These are phyloP conservation scores for Saturnia pavonia DNA, from an alignment of 2,888 invertebrate species.

Conservation along the genomic window DNA sequence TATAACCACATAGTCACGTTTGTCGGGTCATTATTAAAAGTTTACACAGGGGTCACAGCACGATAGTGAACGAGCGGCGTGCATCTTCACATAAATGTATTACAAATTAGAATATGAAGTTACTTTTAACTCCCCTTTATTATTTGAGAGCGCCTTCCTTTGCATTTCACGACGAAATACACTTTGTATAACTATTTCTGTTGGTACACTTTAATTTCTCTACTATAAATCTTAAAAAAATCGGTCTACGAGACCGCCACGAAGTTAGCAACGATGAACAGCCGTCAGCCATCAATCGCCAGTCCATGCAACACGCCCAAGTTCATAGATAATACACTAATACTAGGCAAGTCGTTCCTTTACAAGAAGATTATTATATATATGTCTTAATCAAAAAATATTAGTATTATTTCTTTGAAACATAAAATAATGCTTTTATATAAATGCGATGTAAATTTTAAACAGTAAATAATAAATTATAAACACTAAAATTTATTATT, in stretches of 20 bases:
- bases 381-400: not conserved
- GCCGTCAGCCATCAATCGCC: constrained; percentile 55
- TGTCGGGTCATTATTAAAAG: constrained; percentile 51
- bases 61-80: constrained; percentile 56
- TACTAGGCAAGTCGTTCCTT: constrained; percentile 44
- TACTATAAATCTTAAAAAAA: constrained; percentile 54
- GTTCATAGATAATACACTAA: too few relatives aligned
- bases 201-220: constrained; percentile 49
- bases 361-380: constrained; percentile 27
- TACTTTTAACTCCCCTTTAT: constrained; percentile 73
- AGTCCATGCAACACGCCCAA: constrained; percentile 60
- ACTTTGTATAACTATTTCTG: constrained; percentile 57
- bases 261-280: constrained; percentile 65
- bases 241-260: constrained; percentile 61
- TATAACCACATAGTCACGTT: constrained; percentile 56
- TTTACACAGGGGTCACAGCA: constrained; percentile 58
- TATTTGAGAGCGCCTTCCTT: constrained; percentile 76
- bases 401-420: not conserved
- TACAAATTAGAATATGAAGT: constrained; percentile 36
- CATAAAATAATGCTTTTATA: not conserved
- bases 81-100: constrained; percentile 44
- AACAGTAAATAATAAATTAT: not conserved
- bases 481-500: not conserved
- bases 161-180: constrained; percentile 75
- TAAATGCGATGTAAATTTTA: not conserved